Evolutionary conservation across 1,140 invertebrate genomes (phyloP), one percentile per base, ranked within the genome.

Genomic region (Polyergus mexicanus): DNA sequence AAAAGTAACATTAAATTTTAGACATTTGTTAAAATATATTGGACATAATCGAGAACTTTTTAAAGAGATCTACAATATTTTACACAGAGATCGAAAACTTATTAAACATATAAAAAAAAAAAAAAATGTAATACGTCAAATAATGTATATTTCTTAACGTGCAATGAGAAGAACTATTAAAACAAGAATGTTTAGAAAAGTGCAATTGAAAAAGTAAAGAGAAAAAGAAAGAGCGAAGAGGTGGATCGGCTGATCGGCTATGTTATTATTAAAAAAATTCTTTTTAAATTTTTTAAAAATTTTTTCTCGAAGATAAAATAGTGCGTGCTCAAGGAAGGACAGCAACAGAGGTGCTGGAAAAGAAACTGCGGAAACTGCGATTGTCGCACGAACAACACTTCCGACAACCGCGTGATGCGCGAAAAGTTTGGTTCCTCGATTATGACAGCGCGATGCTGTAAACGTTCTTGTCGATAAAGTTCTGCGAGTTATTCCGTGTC

Each of bases 351-450:
- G n/a, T 5, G 54, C 32, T 2, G 38, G 2, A 28, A 38, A 44
- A n/a, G 58, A 47, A 62, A 65, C 28, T 56, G 44, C 62, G 19
- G 5, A 16, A 32, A 54, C 6, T 13, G 13, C 47, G 25, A 25
- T 44, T 3, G 1, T n/a, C 38, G 44, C n/a, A 35, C 10, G 10
- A 44, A 44, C 35, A 44, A 44, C 35, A 71, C 25, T 44, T 81
- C 66, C 44, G 35, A 44, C 10, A n/a, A 38, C 63, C 32, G 25
- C 22, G 56, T 32, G 74, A 41, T 47, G 38, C 68, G 63, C 60
- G 75, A 85, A 25, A 77, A 75, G 60, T 28, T 35, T 28, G 71
- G 71, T 84, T 84, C 81, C 81, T 58, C 51, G 54, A 65, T 84
- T 84, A 65, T 65, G 58, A 65, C 41, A 11, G 28, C 28, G 58